phyloP scores from a whole-genome alignment of 2,797 vertebrate genomes.

The Poeciliopsis presidionis region DNA sequence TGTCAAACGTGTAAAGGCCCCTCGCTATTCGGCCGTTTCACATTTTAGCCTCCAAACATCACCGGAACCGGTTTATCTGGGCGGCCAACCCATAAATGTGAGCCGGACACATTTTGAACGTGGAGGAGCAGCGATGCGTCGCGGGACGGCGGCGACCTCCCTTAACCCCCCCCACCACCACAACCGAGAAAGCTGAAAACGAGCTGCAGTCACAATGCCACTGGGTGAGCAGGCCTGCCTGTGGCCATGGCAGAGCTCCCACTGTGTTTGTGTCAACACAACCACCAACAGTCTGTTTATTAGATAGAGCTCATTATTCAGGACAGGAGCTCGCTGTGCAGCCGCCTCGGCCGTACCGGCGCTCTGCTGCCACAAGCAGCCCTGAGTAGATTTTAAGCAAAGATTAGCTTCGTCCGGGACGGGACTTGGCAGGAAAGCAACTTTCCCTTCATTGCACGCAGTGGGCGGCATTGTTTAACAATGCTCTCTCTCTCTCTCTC shows the following conservation, averaged over 20 bases:
- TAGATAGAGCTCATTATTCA: constrained; percentile 77
- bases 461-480: constrained; percentile 31
- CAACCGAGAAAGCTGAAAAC: constrained; percentile 60
- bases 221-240: constrained; percentile 59
- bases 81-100: constrained; percentile 33
- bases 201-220: constrained; percentile 64
- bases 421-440: constrained; percentile 51
- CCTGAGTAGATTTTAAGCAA: constrained; percentile 57
- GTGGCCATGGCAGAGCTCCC: constrained; percentile 61
- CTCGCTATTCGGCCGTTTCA: constrained; percentile 40
- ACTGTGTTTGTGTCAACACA: constrained; percentile 69
- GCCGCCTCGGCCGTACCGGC: constrained; percentile 41
- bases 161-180: constrained; percentile 28
- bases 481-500: constrained; percentile 31
- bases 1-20: constrained; percentile 42
- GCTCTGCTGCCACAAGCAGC: constrained; percentile 53
- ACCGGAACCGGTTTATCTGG: constrained; percentile 37
- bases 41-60: constrained; percentile 43
- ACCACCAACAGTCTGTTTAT: constrained; percentile 68
- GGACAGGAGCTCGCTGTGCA: constrained; percentile 58
- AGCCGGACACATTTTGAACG: constrained; percentile 24
- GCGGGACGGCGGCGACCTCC: constrained; percentile 63
- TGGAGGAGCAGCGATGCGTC: constrained; percentile 54
- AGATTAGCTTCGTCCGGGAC: constrained; percentile 61
- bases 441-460: constrained; percentile 24